Base-by-base conservation (phyloP, 2,888 invertebrate species). In the Candidula unifasciata region DNA sequence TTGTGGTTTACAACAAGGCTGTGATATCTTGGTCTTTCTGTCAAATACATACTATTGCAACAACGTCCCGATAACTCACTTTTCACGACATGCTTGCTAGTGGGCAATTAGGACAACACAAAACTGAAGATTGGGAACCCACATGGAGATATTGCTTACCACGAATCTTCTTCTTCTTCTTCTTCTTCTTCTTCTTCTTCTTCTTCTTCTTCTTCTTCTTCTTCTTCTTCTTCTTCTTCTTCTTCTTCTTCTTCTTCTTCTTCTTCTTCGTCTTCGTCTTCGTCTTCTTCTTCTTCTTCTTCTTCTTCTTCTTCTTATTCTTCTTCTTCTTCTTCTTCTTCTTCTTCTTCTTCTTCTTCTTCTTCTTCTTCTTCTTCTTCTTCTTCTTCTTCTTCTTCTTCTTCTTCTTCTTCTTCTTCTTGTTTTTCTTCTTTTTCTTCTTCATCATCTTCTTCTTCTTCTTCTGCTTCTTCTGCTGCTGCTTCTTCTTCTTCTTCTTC, bases 291-390 rank as follows among this genome's bases (percentile, higher is more conserved):
- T 71, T 35, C 71, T 35, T 71, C 30, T 71, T 35, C 30, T 35
- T 30, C 30, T 71, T 30, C 21, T 35, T 83, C n/a, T 78, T 85
- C 76, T 35, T 33, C 30, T 35, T 30, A 6, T 71, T 33, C 33
- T 21, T 71, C 33, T 30, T 33, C 71, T 71, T 33, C 2, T 35
- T 71, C n/a, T 71, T 33, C 3, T 35, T 33, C 30, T 35, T 30
- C 33, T 71, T 33, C 86, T 86, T 66, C 86, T 88, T 74, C 80
- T 86, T 60, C 84, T 85, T 52, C 83, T 80, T 37, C n/a, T 52
- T 24, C 44, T 52, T 37, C 35, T 30, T 30, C 27, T 27, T 35
- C 54, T 52, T 24, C 27, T 27, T n/a, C 30, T 13, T 24, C 24
- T 68, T 30, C 66, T 76, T 21, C 71, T 81, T 69, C 54, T 35